A percentile compares a stretch with the other conserved stretches of the same genome.
phyloP scores from a whole-genome alignment of 2,797 vertebrate genomes.

The Podarcis lilfordi region DNA sequence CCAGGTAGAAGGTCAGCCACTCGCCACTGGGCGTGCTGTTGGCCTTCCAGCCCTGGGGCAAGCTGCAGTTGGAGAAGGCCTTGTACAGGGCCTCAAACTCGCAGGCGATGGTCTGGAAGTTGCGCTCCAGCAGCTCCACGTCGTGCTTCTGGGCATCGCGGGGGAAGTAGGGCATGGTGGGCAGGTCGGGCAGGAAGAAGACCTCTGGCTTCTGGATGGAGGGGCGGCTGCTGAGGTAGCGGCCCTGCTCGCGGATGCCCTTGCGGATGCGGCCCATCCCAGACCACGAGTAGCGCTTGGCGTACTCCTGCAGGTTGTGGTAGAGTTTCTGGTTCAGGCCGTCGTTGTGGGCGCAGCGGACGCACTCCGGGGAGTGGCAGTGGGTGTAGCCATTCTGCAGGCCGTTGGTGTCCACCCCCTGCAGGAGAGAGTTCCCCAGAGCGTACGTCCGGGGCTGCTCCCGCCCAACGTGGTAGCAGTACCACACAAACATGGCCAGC shows the following conservation, averaged over 20 bases:
- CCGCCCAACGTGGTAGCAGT: conserved; percentile 94
- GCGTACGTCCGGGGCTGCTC: conserved; percentile 84
- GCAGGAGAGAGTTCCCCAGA: conserved; percentile 77
- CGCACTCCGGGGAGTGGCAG: conserved; percentile 91
- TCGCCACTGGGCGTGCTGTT: conserved; percentile 93
- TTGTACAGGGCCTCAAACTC: conserved; percentile 94
- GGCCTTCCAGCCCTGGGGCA: conserved; percentile 92
- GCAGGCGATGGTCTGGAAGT: conserved; percentile 91
- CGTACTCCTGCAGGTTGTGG: conserved; percentile 96
- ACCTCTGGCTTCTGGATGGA: conserved; percentile 97
- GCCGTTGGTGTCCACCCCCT: conserved; percentile 77
- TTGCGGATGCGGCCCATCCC: conserved; percentile 99
- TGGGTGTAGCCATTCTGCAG: conserved; percentile 91
- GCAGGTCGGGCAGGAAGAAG: conserved; percentile 96
- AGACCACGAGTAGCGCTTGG: conserved; percentile 98
- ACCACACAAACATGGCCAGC: conserved; percentile 93
- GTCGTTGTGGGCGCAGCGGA: conserved; percentile 87
- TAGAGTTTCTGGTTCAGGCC: conserved; percentile 96
- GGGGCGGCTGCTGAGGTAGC: conserved; percentile 87
- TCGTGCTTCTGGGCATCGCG: conserved; percentile 96
- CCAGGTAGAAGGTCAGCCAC: conserved; percentile 97
- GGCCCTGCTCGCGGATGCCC: conserved; percentile 92
- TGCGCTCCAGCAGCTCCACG: conserved; percentile 94
- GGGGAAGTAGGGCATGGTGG: conserved; percentile 92
- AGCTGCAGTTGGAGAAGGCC: conserved; percentile 84